Evolutionary conservation across 2,797 vertebrate genomes (phyloP).

Genomic region (Sebastes taczanowskii): DNA sequence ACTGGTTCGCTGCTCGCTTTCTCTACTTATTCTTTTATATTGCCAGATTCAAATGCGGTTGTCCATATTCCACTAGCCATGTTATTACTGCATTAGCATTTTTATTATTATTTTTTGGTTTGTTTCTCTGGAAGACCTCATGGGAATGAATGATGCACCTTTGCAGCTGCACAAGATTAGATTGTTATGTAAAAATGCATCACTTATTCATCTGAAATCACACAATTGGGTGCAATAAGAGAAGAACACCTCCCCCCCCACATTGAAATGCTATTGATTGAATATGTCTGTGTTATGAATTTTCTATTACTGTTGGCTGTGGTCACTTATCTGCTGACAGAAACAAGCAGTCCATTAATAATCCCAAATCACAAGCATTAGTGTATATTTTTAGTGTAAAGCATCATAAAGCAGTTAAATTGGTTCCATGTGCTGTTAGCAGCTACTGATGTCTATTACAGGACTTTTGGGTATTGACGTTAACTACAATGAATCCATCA

Average conservation of each 20-base stretch:
- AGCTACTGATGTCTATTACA: not conserved
- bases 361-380: not conserved
- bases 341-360: not conserved
- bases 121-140: not conserved
- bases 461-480: not conserved
- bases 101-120: conserved; percentile 7
- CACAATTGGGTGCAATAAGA: not conserved
- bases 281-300: not conserved
- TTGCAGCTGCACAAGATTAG: not conserved
- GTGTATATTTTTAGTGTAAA: not conserved
- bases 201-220: not conserved
- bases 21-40: not conserved
- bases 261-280: not conserved
- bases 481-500: not conserved
- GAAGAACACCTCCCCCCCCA: not conserved
- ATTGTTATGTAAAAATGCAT: not conserved
- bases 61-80: not conserved
- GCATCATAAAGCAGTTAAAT: not conserved
- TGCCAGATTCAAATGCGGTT: not conserved
- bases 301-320: not conserved
- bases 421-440: not conserved
- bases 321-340: not conserved
- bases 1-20: not conserved
- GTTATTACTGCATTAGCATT: conserved; percentile 21
- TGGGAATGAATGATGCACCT: not conserved